Conservation (phyloP, 2,888 invertebrate genomes). For the Fabriciana adippe region DNA sequence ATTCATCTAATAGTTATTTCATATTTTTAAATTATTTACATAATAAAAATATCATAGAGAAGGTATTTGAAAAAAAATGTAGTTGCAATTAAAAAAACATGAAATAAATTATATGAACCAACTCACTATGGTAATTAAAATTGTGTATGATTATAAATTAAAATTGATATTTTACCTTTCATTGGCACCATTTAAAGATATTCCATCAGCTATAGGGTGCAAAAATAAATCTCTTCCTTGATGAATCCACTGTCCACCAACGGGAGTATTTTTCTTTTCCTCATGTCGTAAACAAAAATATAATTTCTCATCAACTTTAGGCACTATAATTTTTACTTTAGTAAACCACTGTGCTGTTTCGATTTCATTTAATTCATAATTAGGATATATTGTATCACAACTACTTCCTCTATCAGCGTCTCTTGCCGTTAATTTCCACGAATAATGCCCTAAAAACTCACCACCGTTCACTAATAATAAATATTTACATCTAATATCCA, state of each 20-base stretch:
- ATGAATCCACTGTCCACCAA: constrained; percentile 74
- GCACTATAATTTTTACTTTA: constrained; percentile 58
- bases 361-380: constrained; percentile 68
- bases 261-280: constrained; percentile 53
- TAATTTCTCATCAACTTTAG: constrained; percentile 54
- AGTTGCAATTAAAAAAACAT: no score
- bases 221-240: constrained; percentile 74
- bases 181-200: constrained; percentile 11
- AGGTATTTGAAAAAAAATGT: no score
- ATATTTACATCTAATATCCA: constrained; percentile 69
- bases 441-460: constrained; percentile 69
- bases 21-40: no score
- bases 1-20: no score
- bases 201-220: constrained; percentile 53
- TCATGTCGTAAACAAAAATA: constrained; percentile 65
- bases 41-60: no score
- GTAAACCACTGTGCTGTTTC: constrained; percentile 58
- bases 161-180: constrained; percentile 7
- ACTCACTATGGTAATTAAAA: no score
- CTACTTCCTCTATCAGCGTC: constrained; percentile 56
- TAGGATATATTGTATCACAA: constrained; percentile 64
- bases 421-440: constrained; percentile 69
- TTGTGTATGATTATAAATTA: neutral
- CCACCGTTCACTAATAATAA: constrained; percentile 68
- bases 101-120: no score